Evolutionary conservation across 2,888 invertebrate genomes (phyloP).

Genomic region (Drosophila anomalipes): DNA sequence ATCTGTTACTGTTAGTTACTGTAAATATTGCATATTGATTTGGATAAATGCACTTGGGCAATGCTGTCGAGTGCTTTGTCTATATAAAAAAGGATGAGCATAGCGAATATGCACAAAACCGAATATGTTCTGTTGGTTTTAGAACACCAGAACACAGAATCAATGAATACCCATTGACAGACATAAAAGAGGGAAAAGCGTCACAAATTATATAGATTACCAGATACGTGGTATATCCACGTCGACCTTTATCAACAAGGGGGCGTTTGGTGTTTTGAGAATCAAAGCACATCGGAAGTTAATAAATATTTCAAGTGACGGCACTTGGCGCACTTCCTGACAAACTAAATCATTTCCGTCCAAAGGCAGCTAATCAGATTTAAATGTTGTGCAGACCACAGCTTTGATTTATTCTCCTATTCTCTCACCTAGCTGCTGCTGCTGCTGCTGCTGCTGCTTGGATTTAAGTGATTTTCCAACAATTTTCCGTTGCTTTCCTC

Average conservation of each 20-base stretch:
- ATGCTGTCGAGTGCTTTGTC: slow-evolving; percentile 11
- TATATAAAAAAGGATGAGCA: background rate
- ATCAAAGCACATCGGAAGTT: background rate
- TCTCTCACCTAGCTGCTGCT: background rate
- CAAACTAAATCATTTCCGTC: slow-evolving; percentile 39
- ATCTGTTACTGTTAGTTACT: slow-evolving; percentile 48
- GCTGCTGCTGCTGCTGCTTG: background rate
- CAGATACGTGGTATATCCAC: background rate
- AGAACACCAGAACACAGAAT: no score
- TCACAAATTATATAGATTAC: background rate
- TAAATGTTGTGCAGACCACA: slow-evolving; percentile 39
- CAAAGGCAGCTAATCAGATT: slow-evolving; percentile 53
- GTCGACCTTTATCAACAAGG: background rate
- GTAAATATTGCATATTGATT: slow-evolving; percentile 61
- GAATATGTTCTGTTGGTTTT: background rate
- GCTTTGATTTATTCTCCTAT: background rate
- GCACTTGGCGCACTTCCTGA: background rate
- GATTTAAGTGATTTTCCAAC: background rate
- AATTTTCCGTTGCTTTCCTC: slow-evolving; percentile 2
- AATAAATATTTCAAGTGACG: background rate
- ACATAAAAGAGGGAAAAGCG: background rate
- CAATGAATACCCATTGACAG: background rate
- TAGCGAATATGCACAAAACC: background rate
- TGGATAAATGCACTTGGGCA: slow-evolving; percentile 27
- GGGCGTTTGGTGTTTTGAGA: background rate